phyloP scores from a whole-genome alignment of 2,888 invertebrate species.

The Apotomis betuletana region DNA sequence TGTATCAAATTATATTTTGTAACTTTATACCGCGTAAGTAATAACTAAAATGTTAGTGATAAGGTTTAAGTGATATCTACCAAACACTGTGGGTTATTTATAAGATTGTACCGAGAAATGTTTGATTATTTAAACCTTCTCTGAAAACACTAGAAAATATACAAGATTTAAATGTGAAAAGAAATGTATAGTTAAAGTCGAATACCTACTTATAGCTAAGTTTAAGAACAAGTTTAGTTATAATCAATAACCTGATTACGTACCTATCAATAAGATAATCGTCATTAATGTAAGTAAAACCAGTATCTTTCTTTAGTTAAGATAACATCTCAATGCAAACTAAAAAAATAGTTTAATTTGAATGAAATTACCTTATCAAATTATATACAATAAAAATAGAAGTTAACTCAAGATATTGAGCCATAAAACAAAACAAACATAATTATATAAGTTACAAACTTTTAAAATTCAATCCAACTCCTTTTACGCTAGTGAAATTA shows the following conservation, averaged over 20 bases:
- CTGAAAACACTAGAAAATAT: no score
- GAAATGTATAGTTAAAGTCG: background rate
- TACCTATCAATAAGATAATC: background rate
- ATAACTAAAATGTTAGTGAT: background rate
- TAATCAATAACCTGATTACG: background rate
- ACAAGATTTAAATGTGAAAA: no score
- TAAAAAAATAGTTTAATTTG: no score
- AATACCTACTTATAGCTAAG: background rate
- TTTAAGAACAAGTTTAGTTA: background rate
- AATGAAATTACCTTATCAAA: no score
- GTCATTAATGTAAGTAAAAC: background rate
- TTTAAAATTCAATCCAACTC: background rate
- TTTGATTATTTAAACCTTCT: no score
- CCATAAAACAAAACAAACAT: background rate
- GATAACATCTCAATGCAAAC: no score
- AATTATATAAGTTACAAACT: background rate
- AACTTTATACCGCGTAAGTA: slow-evolving; percentile 11
- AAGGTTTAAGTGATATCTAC: background rate
- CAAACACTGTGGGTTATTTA: background rate
- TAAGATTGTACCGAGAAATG: background rate
- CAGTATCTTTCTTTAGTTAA: no score
- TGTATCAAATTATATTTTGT: slow-evolving; percentile 12
- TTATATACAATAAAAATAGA: background rate
- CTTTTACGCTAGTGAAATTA: background rate
- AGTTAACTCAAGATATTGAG: no score